phyloP scores from a whole-genome alignment of 2,888 invertebrate genomes.

The Leptinotarsa tumamoca region DNA sequence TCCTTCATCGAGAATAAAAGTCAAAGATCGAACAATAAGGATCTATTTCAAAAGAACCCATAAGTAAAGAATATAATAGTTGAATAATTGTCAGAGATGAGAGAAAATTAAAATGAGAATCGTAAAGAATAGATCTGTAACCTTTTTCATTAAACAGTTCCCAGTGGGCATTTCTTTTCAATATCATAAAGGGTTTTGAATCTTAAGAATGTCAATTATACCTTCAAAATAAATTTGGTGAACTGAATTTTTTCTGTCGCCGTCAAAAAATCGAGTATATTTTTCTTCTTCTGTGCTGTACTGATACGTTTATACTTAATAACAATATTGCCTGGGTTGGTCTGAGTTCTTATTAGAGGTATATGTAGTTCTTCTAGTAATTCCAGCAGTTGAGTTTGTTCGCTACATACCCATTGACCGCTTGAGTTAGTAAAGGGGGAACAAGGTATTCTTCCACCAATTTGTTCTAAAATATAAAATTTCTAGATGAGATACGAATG shows the following conservation, averaged over 20 bases:
- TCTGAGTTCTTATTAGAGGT: conserved; percentile 34
- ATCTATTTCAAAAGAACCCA: too few relatives aligned
- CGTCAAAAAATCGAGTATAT: conserved; percentile 35
- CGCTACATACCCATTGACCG: conserved; percentile 52
- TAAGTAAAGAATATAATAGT: too few relatives aligned
- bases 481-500: too few relatives aligned
- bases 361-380: conserved; percentile 53
- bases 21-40: too few relatives aligned
- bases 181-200: too few relatives aligned
- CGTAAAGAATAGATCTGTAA: too few relatives aligned
- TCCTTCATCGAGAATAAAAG: too few relatives aligned
- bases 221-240: conserved; percentile 36
- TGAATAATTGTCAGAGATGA: too few relatives aligned
- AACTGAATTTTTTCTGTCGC: conserved; percentile 35
- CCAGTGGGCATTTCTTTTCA: too few relatives aligned
- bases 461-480: conserved; percentile 30
- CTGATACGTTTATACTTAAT: conserved; percentile 44
- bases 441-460: conserved; percentile 55
- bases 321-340: conserved; percentile 45
- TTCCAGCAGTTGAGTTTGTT: conserved; percentile 50
- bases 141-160: too few relatives aligned
- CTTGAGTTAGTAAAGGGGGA: conserved; percentile 49
- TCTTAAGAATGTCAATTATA: not conserved
- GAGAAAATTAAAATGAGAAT: too few relatives aligned
- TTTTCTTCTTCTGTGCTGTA: conserved; percentile 23